Evolutionary conservation across 2,888 invertebrate species (phyloP).

Genomic region (Tridacna gigas): DNA sequence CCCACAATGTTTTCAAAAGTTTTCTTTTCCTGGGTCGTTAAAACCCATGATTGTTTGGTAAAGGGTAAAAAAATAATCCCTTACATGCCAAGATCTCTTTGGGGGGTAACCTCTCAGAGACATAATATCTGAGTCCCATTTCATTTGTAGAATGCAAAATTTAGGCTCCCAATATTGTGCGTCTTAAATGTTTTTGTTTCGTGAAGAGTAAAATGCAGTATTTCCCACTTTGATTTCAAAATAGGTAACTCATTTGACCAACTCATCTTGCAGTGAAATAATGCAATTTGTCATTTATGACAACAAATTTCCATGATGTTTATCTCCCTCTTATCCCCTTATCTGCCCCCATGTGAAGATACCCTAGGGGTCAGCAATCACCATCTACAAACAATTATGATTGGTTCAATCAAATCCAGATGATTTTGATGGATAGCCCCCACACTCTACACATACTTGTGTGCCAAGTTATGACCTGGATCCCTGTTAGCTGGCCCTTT

Average conservation of each 20-base stretch:
- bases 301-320: slow-evolving; percentile 17
- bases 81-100: no score
- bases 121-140: background rate
- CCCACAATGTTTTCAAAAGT: no score
- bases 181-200: background rate
- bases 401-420: slow-evolving; percentile 41
- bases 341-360: slow-evolving; percentile 22
- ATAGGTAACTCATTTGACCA: background rate
- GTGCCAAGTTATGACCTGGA: slow-evolving; percentile 26
- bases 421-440: slow-evolving; percentile 46
- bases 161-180: background rate
- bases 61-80: no score
- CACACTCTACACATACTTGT: slow-evolving; percentile 36
- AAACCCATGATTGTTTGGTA: no score
- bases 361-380: slow-evolving; percentile 22
- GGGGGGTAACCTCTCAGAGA: no score
- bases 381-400: slow-evolving; percentile 33
- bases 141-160: background rate
- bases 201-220: no score
- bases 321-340: slow-evolving; percentile 28
- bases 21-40: no score
- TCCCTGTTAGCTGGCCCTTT: slow-evolving; percentile 48
- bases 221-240: no score
- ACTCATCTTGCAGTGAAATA: background rate
- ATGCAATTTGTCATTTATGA: slow-evolving; percentile 12